Conservation (phyloP, 2,888 invertebrate genomes). For the Tachina grossa region DNA sequence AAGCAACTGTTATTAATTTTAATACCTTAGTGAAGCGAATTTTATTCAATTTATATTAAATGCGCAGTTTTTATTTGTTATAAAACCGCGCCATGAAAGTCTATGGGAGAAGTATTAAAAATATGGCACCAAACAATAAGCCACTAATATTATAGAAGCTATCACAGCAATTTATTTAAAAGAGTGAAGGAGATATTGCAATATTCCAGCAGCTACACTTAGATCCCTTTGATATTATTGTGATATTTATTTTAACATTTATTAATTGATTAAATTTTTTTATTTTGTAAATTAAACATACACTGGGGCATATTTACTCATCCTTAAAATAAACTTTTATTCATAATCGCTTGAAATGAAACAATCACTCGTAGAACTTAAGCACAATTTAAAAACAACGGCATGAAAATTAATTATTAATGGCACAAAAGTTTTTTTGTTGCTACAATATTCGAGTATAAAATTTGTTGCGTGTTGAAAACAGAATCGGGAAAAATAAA, state of each 20-base stretch:
- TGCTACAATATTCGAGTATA: neutral
- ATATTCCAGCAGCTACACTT: neutral
- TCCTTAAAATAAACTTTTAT: slow-evolving; percentile 18
- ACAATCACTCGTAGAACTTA: neutral
- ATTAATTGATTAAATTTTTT: neutral
- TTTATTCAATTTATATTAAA: no score
- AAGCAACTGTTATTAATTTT: no score
- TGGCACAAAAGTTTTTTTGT: slow-evolving; percentile 2
- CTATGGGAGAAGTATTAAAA: no score
- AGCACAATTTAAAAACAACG: neutral
- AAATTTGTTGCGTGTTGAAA: neutral
- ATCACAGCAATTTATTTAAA: no score
- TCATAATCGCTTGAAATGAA: slow-evolving; percentile 1
- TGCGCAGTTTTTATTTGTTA: no score
- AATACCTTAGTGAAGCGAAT: no score
- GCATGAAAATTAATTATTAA: slow-evolving; percentile 40
- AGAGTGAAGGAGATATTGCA: neutral
- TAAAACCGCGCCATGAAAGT: no score
- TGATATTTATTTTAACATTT: neutral
- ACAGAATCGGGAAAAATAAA: neutral
- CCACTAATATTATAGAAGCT: no score
- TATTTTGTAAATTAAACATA: slow-evolving; percentile 9
- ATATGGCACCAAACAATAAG: no score
- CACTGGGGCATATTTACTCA: neutral
- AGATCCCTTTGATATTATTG: neutral